Conservation (phyloP, 2,797 vertebrate species). For the Lepus townsendii region DNA sequence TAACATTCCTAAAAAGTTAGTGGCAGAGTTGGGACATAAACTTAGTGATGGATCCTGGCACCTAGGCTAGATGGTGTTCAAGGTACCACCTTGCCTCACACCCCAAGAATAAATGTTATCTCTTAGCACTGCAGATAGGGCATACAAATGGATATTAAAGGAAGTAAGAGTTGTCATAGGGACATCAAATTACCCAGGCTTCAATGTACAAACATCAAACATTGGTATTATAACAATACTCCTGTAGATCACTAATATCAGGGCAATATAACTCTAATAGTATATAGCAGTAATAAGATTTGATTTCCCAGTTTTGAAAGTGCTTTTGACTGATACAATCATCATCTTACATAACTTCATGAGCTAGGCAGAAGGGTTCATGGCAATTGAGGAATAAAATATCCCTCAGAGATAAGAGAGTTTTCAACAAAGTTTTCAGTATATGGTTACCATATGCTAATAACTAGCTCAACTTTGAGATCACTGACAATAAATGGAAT, state of each 20-base stretch:
- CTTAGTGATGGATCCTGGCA: background rate
- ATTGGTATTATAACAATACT: background rate
- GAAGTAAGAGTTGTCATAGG: background rate
- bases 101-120: background rate
- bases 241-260: background rate
- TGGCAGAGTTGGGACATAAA: background rate
- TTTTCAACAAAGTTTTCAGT: background rate
- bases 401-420: background rate
- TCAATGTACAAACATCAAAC: background rate
- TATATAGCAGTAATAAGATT: background rate
- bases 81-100: background rate
- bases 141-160: background rate
- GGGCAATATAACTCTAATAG: background rate
- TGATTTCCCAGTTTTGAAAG: slow-evolving; percentile 11
- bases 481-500: background rate
- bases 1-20: background rate
- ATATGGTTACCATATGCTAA: background rate
- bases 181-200: background rate
- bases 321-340: background rate
- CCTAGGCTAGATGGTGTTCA: background rate
- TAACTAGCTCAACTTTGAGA: background rate
- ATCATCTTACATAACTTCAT: background rate
- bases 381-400: background rate
- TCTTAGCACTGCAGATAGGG: background rate
- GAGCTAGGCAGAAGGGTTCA: background rate